Evolutionary conservation across 2,113 vertebrate genomes (phyloP).

Genomic region (Chaetodon trifascialis): DNA sequence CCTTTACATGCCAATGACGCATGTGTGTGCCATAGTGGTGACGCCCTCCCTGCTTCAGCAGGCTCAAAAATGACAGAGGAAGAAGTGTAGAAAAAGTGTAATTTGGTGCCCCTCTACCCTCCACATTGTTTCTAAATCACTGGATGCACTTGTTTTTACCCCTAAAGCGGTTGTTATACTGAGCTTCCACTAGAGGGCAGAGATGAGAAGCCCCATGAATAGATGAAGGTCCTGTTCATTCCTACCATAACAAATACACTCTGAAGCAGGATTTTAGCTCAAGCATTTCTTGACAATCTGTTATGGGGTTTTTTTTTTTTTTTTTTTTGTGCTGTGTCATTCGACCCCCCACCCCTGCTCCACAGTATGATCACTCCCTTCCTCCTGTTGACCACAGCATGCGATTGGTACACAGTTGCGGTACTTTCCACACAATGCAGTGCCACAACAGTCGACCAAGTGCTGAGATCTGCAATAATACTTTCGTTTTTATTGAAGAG

Average conservation of each 20-base stretch:
- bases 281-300: constrained; percentile 62
- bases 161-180: constrained; percentile 22
- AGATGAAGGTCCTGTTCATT: neutral
- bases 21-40: constrained; percentile 75
- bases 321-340: neutral
- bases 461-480: constrained; percentile 53
- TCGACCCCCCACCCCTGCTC: neutral
- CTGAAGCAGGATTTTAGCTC: constrained; percentile 5
- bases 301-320: too few species aligned
- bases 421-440: constrained; percentile 25
- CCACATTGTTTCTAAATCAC: constrained; percentile 33
- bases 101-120: neutral
- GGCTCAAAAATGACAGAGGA: constrained; percentile 8
- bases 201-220: neutral
- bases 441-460: constrained; percentile 42
- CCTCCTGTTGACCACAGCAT: constrained; percentile 36
- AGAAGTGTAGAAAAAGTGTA: neutral
- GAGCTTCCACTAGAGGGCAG: constrained; percentile 44
- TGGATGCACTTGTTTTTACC: constrained; percentile 56
- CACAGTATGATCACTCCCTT: neutral
- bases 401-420: constrained; percentile 33
- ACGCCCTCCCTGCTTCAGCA: constrained; percentile 12
- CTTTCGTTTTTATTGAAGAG: constrained; percentile 23
- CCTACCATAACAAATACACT: neutral
- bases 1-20: constrained; percentile 46